A percentile compares a stretch with the other conserved stretches of the same genome.
Conservation (phyloP, 2,113 vertebrate species). For the Typhlomys cinereus region DNA sequence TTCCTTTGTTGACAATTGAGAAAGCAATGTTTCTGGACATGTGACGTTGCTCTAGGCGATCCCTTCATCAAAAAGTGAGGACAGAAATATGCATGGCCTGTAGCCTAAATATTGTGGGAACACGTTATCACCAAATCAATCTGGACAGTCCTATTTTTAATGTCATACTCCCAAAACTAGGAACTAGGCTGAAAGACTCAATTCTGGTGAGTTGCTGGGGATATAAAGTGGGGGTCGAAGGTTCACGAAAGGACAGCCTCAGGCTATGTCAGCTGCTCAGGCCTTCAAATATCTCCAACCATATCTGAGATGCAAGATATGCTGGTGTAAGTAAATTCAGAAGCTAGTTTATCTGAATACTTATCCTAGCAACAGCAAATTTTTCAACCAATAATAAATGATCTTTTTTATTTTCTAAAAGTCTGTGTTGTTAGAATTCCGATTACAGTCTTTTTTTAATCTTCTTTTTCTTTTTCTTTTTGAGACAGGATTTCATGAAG, state of each 20-base stretch:
- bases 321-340: background rate
- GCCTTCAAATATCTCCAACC: background rate
- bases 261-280: background rate
- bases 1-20: constrained; percentile 43
- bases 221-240: constrained; percentile 31
- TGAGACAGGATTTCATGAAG: background rate
- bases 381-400: constrained; percentile 37
- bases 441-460: background rate
- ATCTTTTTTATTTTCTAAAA: constrained; percentile 1
- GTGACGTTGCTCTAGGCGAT: constrained; percentile 58
- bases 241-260: constrained; percentile 29
- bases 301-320: background rate
- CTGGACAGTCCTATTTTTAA: constrained; percentile 66
- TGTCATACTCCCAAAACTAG: constrained; percentile 17
- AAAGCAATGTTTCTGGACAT: constrained; percentile 67
- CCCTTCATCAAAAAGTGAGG: constrained; percentile 32
- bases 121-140: constrained; percentile 63
- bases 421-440: constrained; percentile 19
- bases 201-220: background rate
- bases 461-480: background rate
- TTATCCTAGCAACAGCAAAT: background rate
- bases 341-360: constrained; percentile 17
- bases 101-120: constrained; percentile 72
- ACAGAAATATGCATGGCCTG: constrained; percentile 63
- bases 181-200: constrained; percentile 50